These are phyloP conservation scores for Dendroctonus ponderosae DNA, from an alignment of 1,140 invertebrate species.

Conservation along the genomic window DNA sequence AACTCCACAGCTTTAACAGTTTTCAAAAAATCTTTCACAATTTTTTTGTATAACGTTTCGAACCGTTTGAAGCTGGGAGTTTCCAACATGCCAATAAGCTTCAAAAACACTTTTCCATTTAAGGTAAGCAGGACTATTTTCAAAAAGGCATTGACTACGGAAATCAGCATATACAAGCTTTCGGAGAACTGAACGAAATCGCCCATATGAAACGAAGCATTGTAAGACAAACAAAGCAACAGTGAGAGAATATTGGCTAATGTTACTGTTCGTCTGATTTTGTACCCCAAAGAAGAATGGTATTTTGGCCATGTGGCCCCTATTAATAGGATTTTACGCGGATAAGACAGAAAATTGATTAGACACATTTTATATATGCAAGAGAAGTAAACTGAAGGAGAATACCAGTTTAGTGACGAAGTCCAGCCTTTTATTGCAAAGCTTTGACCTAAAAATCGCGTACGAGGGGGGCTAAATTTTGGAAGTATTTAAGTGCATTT, in stretches of 20 bases:
- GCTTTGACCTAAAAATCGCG: too few species aligned
- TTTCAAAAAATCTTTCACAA: background rate
- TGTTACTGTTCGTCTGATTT: conserved; percentile 1
- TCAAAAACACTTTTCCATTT: conserved; percentile 3
- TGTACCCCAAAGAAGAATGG: conserved; percentile 3
- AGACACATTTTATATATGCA: background rate
- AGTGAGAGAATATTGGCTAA: conserved; percentile 4
- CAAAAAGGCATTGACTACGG: conserved; percentile 16
- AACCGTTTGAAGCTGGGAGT: conserved; percentile 4
- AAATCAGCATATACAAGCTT: conserved; percentile 31
- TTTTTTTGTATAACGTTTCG: background rate
- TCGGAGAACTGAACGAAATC: conserved; percentile 23
- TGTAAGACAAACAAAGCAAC: conserved; percentile 1
- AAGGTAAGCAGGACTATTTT: conserved; percentile 10
- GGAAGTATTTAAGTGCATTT: too few species aligned
- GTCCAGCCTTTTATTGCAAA: too few species aligned
- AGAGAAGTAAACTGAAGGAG: too few species aligned
- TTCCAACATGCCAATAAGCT: conserved; percentile 10
- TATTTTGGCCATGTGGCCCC: conserved; percentile 15
- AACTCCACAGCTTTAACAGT: conserved; percentile 4
- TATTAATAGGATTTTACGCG: background rate
- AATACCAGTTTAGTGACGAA: too few species aligned
- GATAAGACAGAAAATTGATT: background rate
- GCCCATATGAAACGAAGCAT: conserved; percentile 1
- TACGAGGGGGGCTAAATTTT: too few species aligned